A percentile compares a stretch with the other conserved stretches of the same genome.
Evolutionary conservation across 2,113 vertebrate species (phyloP).

Genomic region (Xenopus tropicalis): DNA sequence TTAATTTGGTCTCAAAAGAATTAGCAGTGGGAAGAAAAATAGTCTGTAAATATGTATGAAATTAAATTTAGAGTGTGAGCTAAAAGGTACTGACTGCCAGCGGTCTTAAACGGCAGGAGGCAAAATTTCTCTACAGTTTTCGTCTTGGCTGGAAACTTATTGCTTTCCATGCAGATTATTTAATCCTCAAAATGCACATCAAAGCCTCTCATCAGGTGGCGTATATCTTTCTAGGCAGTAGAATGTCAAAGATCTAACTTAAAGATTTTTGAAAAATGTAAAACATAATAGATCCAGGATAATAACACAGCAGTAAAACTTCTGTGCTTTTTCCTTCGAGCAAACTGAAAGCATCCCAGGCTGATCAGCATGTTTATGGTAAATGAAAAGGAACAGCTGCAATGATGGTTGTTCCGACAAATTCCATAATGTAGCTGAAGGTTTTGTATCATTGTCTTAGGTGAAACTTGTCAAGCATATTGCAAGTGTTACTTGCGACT

Average conservation of each 20-base stretch:
- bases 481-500: not conserved
- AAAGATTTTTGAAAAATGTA: conserved; percentile 89
- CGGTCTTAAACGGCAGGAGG: conserved; percentile 78
- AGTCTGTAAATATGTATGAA: conserved; percentile 79
- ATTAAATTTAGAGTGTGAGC: conserved; percentile 75
- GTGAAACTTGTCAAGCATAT: not conserved
- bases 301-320: conserved; percentile 81
- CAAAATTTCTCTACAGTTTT: conserved; percentile 86
- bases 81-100: conserved; percentile 81
- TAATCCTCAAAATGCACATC: conserved; percentile 95
- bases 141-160: conserved; percentile 81
- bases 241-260: conserved; percentile 87
- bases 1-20: conserved; percentile 77
- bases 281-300: conserved; percentile 85
- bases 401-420: conserved; percentile 19
- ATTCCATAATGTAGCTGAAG: conserved; percentile 5
- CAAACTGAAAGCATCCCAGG: conserved; percentile 57
- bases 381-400: conserved; percentile 48
- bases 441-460: not conserved
- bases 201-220: conserved; percentile 86
- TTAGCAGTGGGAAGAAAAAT: conserved; percentile 75
- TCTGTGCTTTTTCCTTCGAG: conserved; percentile 68
- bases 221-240: conserved; percentile 80
- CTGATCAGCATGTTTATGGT: conserved; percentile 63
- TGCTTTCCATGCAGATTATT: conserved; percentile 92